Percentiles rank a stretch among this genome's conserved stretches.
Evolutionary conservation across 2,888 invertebrate genomes (phyloP).

Genomic region (Pristionchus maxplancki): DNA sequence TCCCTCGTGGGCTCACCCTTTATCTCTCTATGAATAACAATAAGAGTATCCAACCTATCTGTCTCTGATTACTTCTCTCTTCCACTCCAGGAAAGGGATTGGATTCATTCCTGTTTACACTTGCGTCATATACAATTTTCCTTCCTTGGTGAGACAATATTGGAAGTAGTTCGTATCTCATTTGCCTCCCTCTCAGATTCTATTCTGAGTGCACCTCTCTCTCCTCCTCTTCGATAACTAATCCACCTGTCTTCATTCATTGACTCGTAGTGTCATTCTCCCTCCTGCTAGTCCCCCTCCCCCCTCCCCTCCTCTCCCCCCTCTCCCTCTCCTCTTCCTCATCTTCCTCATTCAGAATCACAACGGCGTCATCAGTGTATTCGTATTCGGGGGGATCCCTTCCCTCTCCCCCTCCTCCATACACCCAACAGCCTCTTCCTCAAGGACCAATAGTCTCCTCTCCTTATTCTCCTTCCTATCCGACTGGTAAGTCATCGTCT

Average conservation of each 20-base stretch:
- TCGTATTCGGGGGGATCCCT: conserved; percentile 12
- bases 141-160: background rate
- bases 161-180: background rate
- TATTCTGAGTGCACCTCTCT: conserved; percentile 12
- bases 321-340: background rate
- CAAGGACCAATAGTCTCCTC: background rate
- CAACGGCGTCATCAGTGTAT: background rate
- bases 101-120: background rate
- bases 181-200: background rate
- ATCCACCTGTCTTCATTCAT: background rate
- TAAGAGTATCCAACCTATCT: background rate
- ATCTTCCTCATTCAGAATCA: conserved; percentile 5
- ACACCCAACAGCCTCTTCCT: conserved; percentile 41
- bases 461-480: background rate
- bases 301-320: background rate
- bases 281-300: background rate
- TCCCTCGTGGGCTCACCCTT: background rate
- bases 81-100: background rate
- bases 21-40: background rate
- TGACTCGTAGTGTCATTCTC: background rate
- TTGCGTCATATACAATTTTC: background rate
- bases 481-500: background rate
- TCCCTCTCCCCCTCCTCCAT: conserved; percentile 41
- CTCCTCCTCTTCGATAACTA: background rate
- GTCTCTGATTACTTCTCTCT: background rate